Percentiles rank a stretch among this genome's conserved stretches.
Evolutionary conservation across 2,888 invertebrate species (phyloP).

Genomic region (Pemphredon lugubris): DNA sequence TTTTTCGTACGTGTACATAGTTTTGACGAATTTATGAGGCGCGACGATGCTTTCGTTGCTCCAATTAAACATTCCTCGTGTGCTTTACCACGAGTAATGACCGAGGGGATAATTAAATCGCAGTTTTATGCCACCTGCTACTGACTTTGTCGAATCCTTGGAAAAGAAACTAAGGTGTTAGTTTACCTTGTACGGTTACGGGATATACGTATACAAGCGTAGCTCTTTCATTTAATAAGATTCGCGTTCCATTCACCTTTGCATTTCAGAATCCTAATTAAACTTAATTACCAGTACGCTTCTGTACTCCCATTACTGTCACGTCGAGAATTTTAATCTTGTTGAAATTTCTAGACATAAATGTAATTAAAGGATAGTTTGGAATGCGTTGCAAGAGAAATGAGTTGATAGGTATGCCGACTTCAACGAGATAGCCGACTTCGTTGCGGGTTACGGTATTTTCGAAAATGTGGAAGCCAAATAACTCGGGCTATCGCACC

Average conservation of each 20-base stretch:
- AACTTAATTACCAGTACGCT: conserved; percentile 43
- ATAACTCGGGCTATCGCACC: too few relatives aligned
- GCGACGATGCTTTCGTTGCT: too few relatives aligned
- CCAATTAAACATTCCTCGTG: background rate
- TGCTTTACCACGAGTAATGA: background rate
- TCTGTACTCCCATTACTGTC: background rate
- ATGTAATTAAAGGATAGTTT: background rate
- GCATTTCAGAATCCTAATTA: conserved; percentile 42
- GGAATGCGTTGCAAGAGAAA: background rate
- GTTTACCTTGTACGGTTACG: too few relatives aligned
- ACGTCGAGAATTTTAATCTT: background rate
- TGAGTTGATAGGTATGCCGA: background rate
- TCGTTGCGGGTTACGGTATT: too few relatives aligned
- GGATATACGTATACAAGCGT: background rate
- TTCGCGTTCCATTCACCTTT: conserved; percentile 11
- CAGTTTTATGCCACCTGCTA: conserved; percentile 2
- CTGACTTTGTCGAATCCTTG: conserved; percentile 9
- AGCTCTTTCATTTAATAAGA: conserved; percentile 6
- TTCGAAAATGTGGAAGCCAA: too few relatives aligned
- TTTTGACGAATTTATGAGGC: conserved; percentile 18
- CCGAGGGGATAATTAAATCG: conserved; percentile 35
- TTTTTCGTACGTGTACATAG: too few relatives aligned
- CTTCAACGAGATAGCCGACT: background rate
- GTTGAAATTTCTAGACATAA: background rate
- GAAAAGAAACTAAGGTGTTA: too few relatives aligned